These are phyloP conservation scores for Danio rerio DNA, from an alignment of 2,113 vertebrate genomes.

Conservation along the genomic window DNA sequence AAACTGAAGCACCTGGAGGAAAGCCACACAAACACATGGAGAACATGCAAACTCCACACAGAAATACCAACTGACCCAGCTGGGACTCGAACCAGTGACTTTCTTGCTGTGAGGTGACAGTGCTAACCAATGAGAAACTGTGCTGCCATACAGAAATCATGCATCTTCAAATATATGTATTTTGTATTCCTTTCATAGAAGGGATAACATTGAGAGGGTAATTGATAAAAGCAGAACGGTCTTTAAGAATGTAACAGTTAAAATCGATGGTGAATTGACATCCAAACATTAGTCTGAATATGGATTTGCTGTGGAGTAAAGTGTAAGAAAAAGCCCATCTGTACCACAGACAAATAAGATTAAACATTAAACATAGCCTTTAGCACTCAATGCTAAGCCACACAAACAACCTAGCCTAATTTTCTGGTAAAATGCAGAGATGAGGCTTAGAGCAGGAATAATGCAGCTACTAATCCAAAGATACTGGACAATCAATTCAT, in stretches of 20 bases:
- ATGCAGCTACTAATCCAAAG: constrained; percentile 17
- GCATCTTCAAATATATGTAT: not conserved
- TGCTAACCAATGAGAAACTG: too few relatives aligned
- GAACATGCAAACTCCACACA: too few relatives aligned
- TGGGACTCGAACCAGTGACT: too few relatives aligned
- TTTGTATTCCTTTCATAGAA: not conserved
- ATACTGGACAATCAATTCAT: constrained; percentile 10
- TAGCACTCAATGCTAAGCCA: not conserved
- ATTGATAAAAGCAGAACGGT: not conserved
- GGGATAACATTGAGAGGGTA: not conserved
- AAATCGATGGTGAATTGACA: not conserved
- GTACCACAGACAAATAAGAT: constrained; percentile 38
- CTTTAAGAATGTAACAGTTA: not conserved
- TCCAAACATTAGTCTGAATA: constrained; percentile 19
- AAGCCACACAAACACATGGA: too few relatives aligned
- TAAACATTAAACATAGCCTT: constrained; percentile 6
- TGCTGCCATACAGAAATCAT: too few relatives aligned
- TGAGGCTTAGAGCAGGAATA: not conserved
- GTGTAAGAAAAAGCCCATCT: constrained; percentile 42
- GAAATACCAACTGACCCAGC: too few relatives aligned
- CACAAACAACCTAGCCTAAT: not conserved
- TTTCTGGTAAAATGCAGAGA: not conserved
- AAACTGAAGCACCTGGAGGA: too few relatives aligned
- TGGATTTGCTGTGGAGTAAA: constrained; percentile 32
- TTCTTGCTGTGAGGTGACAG: too few relatives aligned